phyloP scores from a whole-genome alignment of 2,888 invertebrate species.

The Pandemis corylana region DNA sequence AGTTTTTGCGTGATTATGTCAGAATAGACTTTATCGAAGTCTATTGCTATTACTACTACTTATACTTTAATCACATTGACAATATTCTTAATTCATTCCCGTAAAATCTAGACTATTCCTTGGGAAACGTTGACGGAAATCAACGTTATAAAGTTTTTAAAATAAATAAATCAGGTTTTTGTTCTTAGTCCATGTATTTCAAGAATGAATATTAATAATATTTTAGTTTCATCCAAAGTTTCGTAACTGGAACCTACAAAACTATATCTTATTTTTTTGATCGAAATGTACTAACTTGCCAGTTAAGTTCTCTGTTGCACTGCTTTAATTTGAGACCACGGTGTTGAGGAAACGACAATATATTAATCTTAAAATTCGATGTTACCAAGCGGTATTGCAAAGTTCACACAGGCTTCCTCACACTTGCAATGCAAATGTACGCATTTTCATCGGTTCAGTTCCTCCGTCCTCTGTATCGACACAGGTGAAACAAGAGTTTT shows the following conservation, averaged over 20 bases:
- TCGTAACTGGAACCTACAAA: not conserved
- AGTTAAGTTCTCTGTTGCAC: too few relatives aligned
- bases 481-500: slow-evolving; percentile 65
- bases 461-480: slow-evolving; percentile 26
- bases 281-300: too few relatives aligned
- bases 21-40: not conserved
- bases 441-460: slow-evolving; percentile 31
- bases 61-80: not conserved
- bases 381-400: not conserved
- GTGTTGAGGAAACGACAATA: not conserved
- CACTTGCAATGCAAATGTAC: slow-evolving; percentile 24
- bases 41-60: not conserved
- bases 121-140: too few relatives aligned
- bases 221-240: not conserved
- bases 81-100: not conserved
- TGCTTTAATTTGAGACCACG: too few relatives aligned
- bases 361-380: not conserved
- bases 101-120: too few relatives aligned
- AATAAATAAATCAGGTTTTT: too few relatives aligned
- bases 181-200: too few relatives aligned
- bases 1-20: slow-evolving; percentile 2
- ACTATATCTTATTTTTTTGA: too few relatives aligned
- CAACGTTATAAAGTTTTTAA: too few relatives aligned
- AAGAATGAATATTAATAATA: too few relatives aligned
- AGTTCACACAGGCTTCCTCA: slow-evolving; percentile 22